Evolutionary conservation across 2,113 vertebrate species (phyloP).

Genomic region (Cichladusa arquata): DNA sequence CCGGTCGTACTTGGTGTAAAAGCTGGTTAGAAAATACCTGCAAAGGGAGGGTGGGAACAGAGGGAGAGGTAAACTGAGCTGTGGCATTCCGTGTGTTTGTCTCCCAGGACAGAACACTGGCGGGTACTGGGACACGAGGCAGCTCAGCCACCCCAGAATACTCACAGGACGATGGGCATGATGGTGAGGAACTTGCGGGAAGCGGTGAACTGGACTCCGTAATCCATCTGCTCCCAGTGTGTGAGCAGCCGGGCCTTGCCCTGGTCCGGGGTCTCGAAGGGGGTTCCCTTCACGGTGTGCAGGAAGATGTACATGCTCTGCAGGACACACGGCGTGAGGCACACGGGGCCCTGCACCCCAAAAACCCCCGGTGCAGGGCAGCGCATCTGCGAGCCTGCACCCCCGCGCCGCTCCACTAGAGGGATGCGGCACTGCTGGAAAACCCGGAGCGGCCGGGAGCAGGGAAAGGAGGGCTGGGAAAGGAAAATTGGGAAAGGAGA

Average conservation of each 20-base stretch:
- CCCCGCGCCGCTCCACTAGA: not conserved
- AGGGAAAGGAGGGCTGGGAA: not conserved
- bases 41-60: not conserved
- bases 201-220: constrained; percentile 93
- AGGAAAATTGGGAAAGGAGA: not conserved
- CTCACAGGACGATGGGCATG: constrained; percentile 95
- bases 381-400: accelerated
- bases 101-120: not conserved
- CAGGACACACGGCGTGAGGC: not conserved
- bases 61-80: not conserved
- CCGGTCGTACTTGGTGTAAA: constrained; percentile 83
- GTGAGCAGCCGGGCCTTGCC: constrained; percentile 93
- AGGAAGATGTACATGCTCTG: constrained; percentile 98
- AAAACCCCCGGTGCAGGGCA: accelerated
- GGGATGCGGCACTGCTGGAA: not conserved
- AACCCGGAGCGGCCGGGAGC: not conserved
- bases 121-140: not conserved
- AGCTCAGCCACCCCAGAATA: not conserved
- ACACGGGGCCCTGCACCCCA: accelerated
- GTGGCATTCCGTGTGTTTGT: accelerated
- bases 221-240: constrained; percentile 99
- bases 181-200: constrained; percentile 98
- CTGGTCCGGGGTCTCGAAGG: constrained; percentile 95
- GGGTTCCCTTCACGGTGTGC: constrained; percentile 95
- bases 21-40: constrained; percentile 84